phyloP scores from a whole-genome alignment of 2,113 vertebrate genomes.

The Nesogale talazaci region DNA sequence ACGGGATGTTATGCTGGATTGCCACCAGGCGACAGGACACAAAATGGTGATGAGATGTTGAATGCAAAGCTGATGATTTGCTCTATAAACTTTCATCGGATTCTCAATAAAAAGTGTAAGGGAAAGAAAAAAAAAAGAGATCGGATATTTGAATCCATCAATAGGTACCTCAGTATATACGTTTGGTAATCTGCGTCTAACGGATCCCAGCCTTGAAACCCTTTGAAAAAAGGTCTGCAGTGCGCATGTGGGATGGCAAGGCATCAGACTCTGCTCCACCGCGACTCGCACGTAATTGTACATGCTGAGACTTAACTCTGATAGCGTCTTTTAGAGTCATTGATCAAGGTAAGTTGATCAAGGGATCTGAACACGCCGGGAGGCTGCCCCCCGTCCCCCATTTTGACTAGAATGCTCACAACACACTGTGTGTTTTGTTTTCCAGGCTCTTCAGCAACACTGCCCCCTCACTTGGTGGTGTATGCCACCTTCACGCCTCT shows the following conservation, averaged over 20 bases:
- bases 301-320: background rate
- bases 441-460: slow-evolving; percentile 75
- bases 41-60: no score
- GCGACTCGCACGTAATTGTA: background rate
- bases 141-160: background rate
- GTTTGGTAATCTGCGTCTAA: background rate
- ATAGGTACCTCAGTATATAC: background rate
- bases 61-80: no score
- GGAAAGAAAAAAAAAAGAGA: no score
- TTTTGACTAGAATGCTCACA: slow-evolving; percentile 38
- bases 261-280: background rate
- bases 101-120: no score
- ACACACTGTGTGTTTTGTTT: slow-evolving; percentile 44
- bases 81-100: no score
- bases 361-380: slow-evolving; percentile 14
- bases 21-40: no score
- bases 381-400: background rate
- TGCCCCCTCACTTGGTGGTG: slow-evolving; percentile 84
- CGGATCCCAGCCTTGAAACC: background rate
- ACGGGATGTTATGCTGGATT: no score
- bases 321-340: slow-evolving; percentile 26
- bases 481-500: slow-evolving; percentile 90
- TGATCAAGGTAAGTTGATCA: background rate
- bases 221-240: background rate
- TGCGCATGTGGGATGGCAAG: no score